Evolutionary conservation across 2,113 vertebrate species (phyloP).

Genomic region (Periophthalmus modestus): DNA sequence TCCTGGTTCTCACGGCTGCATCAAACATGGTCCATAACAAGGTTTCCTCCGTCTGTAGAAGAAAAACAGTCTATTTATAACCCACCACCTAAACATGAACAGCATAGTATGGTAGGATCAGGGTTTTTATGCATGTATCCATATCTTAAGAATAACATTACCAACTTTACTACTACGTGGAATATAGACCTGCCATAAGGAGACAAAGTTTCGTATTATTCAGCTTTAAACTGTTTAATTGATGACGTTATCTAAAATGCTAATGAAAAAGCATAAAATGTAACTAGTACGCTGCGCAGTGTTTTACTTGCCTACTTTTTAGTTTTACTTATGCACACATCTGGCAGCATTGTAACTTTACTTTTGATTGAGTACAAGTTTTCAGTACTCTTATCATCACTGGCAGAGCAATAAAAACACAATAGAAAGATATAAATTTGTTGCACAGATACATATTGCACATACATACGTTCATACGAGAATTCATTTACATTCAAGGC

Average conservation of each 20-base stretch:
- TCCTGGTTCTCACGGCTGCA: neutral
- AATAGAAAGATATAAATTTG: neutral
- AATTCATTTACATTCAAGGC: neutral
- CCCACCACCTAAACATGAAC: neutral
- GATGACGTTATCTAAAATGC: too few relatives aligned
- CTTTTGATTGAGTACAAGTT: too few relatives aligned
- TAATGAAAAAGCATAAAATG: too few relatives aligned
- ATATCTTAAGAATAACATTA: neutral
- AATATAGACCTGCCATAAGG: too few relatives aligned
- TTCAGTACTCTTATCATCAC: too few relatives aligned
- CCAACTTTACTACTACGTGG: neutral
- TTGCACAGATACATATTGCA: neutral
- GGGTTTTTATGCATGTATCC: neutral
- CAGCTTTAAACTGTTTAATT: too few relatives aligned
- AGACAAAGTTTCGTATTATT: neutral
- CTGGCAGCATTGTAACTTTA: too few relatives aligned
- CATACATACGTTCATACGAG: neutral
- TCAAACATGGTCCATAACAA: neutral
- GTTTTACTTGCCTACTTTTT: too few relatives aligned
- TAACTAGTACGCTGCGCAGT: too few relatives aligned
- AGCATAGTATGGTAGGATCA: neutral
- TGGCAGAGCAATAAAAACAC: neutral
- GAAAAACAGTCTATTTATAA: constrained; percentile 4
- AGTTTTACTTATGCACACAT: too few relatives aligned
- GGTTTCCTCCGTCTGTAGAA: neutral